Evolutionary conservation across 2,797 vertebrate species (phyloP).

Genomic region (Gambusia yucatana): DNA sequence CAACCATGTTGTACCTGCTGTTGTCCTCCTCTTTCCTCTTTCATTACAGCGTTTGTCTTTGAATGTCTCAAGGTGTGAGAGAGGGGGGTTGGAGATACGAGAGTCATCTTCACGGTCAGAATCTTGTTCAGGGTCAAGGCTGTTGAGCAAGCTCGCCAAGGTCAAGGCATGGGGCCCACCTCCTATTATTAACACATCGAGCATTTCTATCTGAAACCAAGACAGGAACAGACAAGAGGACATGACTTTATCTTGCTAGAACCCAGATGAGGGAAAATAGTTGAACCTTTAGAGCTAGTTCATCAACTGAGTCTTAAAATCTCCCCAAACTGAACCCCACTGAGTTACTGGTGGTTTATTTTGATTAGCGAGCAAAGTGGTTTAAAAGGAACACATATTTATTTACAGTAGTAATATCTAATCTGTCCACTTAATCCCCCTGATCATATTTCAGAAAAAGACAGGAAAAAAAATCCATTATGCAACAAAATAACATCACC

Average conservation of each 20-base stretch:
- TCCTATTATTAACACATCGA: slow-evolving; percentile 82
- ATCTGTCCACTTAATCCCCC: not conserved
- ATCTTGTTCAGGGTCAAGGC: slow-evolving; percentile 33
- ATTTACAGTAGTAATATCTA: not conserved
- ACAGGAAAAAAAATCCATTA: not conserved
- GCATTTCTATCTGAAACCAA: slow-evolving; percentile 64
- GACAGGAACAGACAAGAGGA: slow-evolving; percentile 15
- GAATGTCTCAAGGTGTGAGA: slow-evolving; percentile 33
- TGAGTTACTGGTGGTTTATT: not conserved
- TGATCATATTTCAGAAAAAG: not conserved
- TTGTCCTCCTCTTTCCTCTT: slow-evolving; percentile 59
- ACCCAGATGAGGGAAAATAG: not conserved
- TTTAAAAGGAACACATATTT: not conserved
- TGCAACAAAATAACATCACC: not conserved
- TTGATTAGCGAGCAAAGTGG: not conserved
- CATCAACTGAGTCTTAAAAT: not conserved
- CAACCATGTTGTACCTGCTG: slow-evolving; percentile 43
- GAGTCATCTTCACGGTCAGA: slow-evolving; percentile 24
- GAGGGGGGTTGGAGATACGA: slow-evolving; percentile 5
- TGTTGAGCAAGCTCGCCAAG: slow-evolving; percentile 76
- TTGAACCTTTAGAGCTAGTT: not conserved
- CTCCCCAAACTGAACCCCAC: slow-evolving; percentile 8
- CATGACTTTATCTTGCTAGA: not conserved
- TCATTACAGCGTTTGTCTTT: slow-evolving; percentile 18
- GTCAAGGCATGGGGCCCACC: slow-evolving; percentile 84